Evolutionary conservation across 2,888 invertebrate genomes (phyloP).

Genomic region (Lumbricus terrestris): DNA sequence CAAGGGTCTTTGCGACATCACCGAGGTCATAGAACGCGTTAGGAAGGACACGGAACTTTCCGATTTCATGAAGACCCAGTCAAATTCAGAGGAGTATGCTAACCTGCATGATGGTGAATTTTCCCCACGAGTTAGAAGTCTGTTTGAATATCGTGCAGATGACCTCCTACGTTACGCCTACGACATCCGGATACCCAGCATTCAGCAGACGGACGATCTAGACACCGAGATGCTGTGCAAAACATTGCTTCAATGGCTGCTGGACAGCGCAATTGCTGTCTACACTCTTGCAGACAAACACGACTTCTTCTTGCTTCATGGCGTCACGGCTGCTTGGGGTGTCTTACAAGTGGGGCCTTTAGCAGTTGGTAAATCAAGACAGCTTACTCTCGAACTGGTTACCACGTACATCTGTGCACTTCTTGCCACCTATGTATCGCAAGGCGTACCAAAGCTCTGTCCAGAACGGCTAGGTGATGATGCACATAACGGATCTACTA

Average conservation of each 20-base stretch:
- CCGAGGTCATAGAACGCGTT: slow-evolving; percentile 16
- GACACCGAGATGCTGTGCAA: neutral
- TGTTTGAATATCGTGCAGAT: neutral
- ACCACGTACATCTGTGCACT: slow-evolving; percentile 14
- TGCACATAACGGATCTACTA: too few relatives aligned
- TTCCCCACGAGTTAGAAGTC: neutral
- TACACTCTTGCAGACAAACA: slow-evolving; percentile 27
- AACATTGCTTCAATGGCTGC: slow-evolving; percentile 21
- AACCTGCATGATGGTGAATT: neutral
- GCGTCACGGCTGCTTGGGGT: slow-evolving; percentile 33
- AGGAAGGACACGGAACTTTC: neutral
- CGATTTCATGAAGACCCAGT: slow-evolving; percentile 3
- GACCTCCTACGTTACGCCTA: neutral
- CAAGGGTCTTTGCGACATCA: slow-evolving; percentile 6
- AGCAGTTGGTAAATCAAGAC: neutral
- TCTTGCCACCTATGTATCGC: slow-evolving; percentile 22
- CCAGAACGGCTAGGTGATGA: neutral
- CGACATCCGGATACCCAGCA: neutral
- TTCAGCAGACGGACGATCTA: neutral
- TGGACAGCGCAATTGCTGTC: slow-evolving; percentile 30
- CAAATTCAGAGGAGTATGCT: neutral
- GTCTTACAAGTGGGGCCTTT: slow-evolving; percentile 26
- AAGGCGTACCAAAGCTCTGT: slow-evolving; percentile 11
- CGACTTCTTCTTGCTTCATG: slow-evolving; percentile 36
- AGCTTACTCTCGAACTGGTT: neutral